Percentiles rank a stretch among this genome's conserved stretches.
Conservation (phyloP, 2,888 invertebrate species). For the Aporophyla lueneburgensis region DNA sequence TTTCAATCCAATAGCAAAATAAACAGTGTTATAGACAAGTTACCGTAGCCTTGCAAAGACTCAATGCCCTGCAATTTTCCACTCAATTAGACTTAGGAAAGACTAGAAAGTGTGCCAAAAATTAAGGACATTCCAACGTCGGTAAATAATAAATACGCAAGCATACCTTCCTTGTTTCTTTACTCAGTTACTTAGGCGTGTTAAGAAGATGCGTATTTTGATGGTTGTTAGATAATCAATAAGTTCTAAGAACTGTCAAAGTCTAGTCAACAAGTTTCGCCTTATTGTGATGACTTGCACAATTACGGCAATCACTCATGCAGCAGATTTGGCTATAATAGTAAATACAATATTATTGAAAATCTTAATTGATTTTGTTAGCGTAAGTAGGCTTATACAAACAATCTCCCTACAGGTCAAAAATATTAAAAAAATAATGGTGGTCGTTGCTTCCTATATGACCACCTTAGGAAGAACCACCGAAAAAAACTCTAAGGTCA, state of each 20-base stretch:
- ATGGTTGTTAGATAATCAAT: constrained; percentile 1
- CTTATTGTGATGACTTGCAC: constrained; percentile 2
- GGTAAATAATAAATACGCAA: constrained; percentile 29
- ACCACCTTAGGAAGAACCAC: background rate
- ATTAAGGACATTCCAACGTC: constrained; percentile 36
- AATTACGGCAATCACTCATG: background rate
- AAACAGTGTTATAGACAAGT: background rate
- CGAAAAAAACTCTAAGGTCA: background rate
- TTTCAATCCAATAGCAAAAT: background rate
- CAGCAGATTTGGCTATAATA: background rate
- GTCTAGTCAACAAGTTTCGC: constrained; percentile 9
- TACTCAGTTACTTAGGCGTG: constrained; percentile 30
- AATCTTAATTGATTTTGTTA: background rate
- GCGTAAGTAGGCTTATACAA: background rate
- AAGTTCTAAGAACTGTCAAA: constrained; percentile 5
- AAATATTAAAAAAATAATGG: background rate
- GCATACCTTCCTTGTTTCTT: constrained; percentile 25
- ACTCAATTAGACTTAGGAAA: constrained; percentile 52
- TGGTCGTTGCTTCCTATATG: background rate
- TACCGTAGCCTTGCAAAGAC: constrained; percentile 33
- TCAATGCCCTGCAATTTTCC: constrained; percentile 33
- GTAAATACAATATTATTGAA: background rate
- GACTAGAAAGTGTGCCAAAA: constrained; percentile 57
- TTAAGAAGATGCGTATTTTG: constrained; percentile 10
- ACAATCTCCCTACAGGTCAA: background rate